These are phyloP conservation scores for Muscicapa striata DNA, from an alignment of 2,797 vertebrate genomes.

Conservation along the genomic window DNA sequence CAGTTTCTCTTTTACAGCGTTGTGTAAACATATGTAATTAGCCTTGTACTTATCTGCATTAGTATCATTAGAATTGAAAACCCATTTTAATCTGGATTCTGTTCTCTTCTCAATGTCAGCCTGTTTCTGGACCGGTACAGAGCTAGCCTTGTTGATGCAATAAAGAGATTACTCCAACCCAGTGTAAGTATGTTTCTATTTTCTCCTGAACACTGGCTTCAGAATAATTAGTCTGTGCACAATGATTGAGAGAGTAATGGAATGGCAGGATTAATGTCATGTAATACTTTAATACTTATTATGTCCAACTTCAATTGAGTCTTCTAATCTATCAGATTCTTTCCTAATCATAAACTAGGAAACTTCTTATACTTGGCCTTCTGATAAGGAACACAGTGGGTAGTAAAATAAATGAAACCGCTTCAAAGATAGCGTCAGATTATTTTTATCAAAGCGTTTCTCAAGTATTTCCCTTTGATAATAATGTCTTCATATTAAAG, in stretches of 20 bases:
- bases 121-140: conserved; percentile 98
- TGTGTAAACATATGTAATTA: conserved; percentile 82
- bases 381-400: conserved; percentile 91
- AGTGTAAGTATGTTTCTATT: conserved; percentile 92
- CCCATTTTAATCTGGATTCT: conserved; percentile 86
- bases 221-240: conserved; percentile 92
- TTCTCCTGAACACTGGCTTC: conserved; percentile 82
- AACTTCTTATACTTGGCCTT: conserved; percentile 93
- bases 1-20: conserved; percentile 65
- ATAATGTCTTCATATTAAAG: conserved; percentile 85
- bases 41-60: conserved; percentile 83
- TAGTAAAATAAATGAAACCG: conserved; percentile 90
- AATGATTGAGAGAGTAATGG: conserved; percentile 92
- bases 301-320: conserved; percentile 94
- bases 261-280: conserved; percentile 98
- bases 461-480: conserved; percentile 84
- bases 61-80: conserved; percentile 82
- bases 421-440: conserved; percentile 92
- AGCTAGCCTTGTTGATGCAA: conserved; percentile 95
- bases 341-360: conserved; percentile 91
- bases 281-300: conserved; percentile 99
- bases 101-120: conserved; percentile 84
- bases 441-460: conserved; percentile 89
- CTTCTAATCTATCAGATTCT: conserved; percentile 92
- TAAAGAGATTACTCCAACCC: conserved; percentile 97